Base-by-base conservation (phyloP, 1,140 invertebrate genomes). In the Sweltsa coloradensis region DNA sequence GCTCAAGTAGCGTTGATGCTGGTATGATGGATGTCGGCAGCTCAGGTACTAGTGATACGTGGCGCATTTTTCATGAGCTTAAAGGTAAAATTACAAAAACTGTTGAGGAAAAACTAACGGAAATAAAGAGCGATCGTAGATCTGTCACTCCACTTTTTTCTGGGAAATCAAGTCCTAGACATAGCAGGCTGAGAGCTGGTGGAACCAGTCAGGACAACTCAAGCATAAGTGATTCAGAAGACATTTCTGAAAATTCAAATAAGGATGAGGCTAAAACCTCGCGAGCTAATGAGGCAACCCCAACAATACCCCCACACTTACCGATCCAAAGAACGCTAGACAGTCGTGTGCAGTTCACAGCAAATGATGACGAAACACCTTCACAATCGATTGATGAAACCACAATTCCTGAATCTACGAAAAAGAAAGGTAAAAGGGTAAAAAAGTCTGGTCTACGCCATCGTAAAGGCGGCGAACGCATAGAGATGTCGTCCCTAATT, bases 31-130 rank as follows among this genome's bases (percentile, higher is more conserved):
- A 48, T 19, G 52, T 34, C 14, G 52, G 24, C 47, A 54, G 25
- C 43, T 53, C 34, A 25, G 24, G 27, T 11, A n/a, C n/a, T n/a
- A 41, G 47, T 34, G 44, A 52, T 34, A 45, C 50, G 11, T 51
- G 47, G 48, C 34, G 45, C 18, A 34, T 51, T 39, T 53, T 54
- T 7, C 26, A 46, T 34, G 56, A 56, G 29, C 48, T 64, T n/a
- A 49, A 62, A 59, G 66, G 73, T 6, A 75, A 76, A 59, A 73
- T 77, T 40, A 75, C 74, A n/a, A 76, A 76, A 55, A 77, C 71
- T n/a, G 75, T 78, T 16, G 74, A 77, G 55, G 74, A 74, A 21
- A 78, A 75, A 57, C 51, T 77, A 3, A 70, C 65, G 1, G 74
- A 76, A 52, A 75, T 75, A n/a, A 77, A 76, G 52, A 62, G 45